A percentile compares a stretch with the other conserved stretches of the same genome.
Conservation (phyloP, 35 echinoderm and acorn worm genomes). For the Apostichopus japonicus region DNA sequence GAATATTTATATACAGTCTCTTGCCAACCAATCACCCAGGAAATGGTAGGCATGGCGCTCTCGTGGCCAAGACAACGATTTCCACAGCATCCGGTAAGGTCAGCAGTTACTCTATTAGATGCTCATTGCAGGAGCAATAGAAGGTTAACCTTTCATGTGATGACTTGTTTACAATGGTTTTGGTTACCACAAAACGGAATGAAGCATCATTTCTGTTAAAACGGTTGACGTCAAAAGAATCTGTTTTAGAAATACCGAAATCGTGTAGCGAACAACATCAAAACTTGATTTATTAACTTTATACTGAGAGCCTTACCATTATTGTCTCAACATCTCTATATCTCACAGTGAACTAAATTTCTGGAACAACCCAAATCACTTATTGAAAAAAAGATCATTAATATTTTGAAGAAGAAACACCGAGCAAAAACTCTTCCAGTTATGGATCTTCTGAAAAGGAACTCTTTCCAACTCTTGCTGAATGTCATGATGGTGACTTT, state of each 20-base stretch:
- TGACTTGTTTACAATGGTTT: neutral
- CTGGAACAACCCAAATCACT: too few relatives aligned
- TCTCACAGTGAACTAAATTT: too few relatives aligned
- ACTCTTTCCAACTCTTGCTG: neutral
- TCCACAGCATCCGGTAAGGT: neutral
- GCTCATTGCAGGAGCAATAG: neutral
- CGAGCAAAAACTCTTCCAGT: too few relatives aligned
- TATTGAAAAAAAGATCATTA: too few relatives aligned
- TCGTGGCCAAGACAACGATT: neutral
- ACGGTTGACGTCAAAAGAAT: neutral
- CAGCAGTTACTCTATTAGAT: neutral
- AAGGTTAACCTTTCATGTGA: too few relatives aligned
- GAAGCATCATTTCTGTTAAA: neutral
- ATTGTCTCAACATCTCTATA: too few relatives aligned
- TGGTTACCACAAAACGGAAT: neutral
- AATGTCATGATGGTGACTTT: neutral
- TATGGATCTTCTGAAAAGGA: neutral
- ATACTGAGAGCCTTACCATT: too few relatives aligned
- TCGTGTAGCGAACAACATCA: too few relatives aligned
- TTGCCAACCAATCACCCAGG: neutral
- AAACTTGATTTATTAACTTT: too few relatives aligned
- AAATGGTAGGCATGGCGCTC: constrained; percentile 20
- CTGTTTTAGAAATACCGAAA: too few relatives aligned
- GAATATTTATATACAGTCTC: too few relatives aligned
- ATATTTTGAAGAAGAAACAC: too few relatives aligned